Evolutionary conservation across 2,113 vertebrate genomes (phyloP).

Genomic region (Rhynchomys soricoides): DNA sequence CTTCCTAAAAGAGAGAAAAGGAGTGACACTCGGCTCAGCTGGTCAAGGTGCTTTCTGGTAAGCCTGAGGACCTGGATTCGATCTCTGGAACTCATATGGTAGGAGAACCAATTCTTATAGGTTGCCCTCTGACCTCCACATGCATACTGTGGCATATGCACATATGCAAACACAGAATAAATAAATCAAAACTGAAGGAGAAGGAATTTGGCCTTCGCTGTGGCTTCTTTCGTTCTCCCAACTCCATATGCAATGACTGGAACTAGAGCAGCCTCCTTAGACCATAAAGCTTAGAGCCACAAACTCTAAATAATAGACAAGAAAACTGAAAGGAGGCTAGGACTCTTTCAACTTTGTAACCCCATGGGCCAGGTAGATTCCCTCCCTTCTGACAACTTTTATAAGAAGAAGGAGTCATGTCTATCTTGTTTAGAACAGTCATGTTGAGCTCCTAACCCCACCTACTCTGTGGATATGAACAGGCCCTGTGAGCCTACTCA

Average conservation of each 20-base stretch:
- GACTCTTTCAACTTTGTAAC: not conserved
- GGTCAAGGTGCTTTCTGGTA: not conserved
- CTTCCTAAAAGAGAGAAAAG: not conserved
- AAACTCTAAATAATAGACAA: not conserved
- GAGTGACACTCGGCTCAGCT: not conserved
- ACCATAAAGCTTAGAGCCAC: not conserved
- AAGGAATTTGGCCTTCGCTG: not conserved
- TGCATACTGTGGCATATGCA: too few species aligned
- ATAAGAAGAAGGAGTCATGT: not conserved
- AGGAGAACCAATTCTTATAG: not conserved
- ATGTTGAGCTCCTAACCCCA: not conserved
- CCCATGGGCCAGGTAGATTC: not conserved
- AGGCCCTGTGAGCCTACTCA: not conserved
- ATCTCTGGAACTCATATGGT: not conserved
- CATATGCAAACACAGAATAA: not conserved
- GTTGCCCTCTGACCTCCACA: not conserved
- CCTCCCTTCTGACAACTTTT: not conserved
- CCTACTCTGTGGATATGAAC: not conserved
- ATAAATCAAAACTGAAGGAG: not conserved
- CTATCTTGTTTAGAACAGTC: not conserved
- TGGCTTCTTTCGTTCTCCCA: not conserved
- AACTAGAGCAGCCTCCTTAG: constrained; percentile 19
- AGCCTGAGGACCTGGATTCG: not conserved
- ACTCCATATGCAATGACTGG: not conserved
- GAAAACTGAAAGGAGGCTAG: not conserved